Evolutionary conservation across 1,140 invertebrate genomes (phyloP).

Genomic region (Macrotrachela quadricornifera): DNA sequence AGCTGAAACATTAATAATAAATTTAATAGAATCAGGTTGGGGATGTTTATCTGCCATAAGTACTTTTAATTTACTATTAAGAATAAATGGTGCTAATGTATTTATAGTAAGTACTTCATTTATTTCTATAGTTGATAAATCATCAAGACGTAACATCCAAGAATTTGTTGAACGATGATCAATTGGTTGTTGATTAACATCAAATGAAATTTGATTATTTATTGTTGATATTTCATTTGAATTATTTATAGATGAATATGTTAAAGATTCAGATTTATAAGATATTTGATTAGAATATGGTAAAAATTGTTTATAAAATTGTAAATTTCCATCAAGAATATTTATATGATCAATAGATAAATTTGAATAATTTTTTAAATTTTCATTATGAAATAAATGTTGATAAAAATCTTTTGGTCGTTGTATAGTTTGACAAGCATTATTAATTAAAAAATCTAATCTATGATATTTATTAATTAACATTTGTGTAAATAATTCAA

Average conservation of each 20-base stretch:
- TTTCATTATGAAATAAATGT: slow-evolving; percentile 2
- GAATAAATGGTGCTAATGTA: slow-evolving; percentile 10
- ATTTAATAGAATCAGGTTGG: not conserved
- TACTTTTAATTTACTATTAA: slow-evolving; percentile 9
- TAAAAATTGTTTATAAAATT: too few relatives aligned
- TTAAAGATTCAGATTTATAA: too few relatives aligned
- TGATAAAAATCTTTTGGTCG: slow-evolving; percentile 10
- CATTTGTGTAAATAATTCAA: slow-evolving; percentile 7
- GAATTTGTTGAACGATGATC: slow-evolving; percentile 10
- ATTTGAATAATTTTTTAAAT: not conserved
- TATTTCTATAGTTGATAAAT: slow-evolving; percentile 10
- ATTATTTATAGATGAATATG: too few relatives aligned
- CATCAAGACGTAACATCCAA: slow-evolving; percentile 9
- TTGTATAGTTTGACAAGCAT: slow-evolving; percentile 13
- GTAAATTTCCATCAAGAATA: too few relatives aligned
- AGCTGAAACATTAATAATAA: slow-evolving; percentile 11
- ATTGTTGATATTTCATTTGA: too few relatives aligned
- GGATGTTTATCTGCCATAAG: slow-evolving; percentile 1
- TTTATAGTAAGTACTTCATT: slow-evolving; percentile 11
- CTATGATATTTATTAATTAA: not conserved
- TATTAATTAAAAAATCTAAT: slow-evolving; percentile 14
- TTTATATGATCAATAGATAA: too few relatives aligned
- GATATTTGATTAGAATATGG: too few relatives aligned
- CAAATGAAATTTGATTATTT: too few relatives aligned
- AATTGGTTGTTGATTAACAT: slow-evolving; percentile 8